Evolutionary conservation across 2,888 invertebrate species (phyloP), one percentile per base, ranked within the genome.

Genomic region (Amiota mariae): DNA sequence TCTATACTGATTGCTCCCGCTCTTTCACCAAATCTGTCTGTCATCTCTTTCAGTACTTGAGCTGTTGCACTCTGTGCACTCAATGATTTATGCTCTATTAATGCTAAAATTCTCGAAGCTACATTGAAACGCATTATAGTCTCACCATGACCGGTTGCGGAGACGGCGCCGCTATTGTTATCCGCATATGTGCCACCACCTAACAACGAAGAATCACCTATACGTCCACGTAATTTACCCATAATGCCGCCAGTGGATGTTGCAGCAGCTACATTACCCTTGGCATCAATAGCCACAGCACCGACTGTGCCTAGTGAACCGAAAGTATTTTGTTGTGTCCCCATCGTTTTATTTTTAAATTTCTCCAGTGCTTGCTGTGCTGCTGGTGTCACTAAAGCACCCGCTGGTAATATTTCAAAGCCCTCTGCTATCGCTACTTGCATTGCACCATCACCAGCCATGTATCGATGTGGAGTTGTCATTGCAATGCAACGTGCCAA

Each of bases 171-270:
- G 64, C 93, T 87, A 13, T 89, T 83, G 86, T 95, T 92, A 87
- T 95, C 95, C 8, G 94, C 94, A 85, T 95, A 95, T 4, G 94
- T 94, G 8, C 95, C 95, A 80, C 93, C 93, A 0, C 95, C 95
- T 78, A 93, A 91, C 78, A 93, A 90, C 0, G 95, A 93, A 0
- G 95, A 94, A 82, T 95, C 95, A 11, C 95, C 95, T 78, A 95
- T 93, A 47, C 95, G 91, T 0, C 95, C 95, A 0, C 93, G 92
- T 79, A 93, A 92, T 89, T 95, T 95, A 0, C 95, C 96, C 71
- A 93, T 94, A 80, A 94, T 94, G 0, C 96, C 96, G 1, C 96
- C 96, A 0, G 96, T 96, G 10, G 96, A 96, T 0, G 96, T 96
- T 0, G 94, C 96, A 1, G 93, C 95, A 0, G 95, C 95, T 66